Conservation (phyloP, 2,113 vertebrate species). For the Gadus chalcogrammus region DNA sequence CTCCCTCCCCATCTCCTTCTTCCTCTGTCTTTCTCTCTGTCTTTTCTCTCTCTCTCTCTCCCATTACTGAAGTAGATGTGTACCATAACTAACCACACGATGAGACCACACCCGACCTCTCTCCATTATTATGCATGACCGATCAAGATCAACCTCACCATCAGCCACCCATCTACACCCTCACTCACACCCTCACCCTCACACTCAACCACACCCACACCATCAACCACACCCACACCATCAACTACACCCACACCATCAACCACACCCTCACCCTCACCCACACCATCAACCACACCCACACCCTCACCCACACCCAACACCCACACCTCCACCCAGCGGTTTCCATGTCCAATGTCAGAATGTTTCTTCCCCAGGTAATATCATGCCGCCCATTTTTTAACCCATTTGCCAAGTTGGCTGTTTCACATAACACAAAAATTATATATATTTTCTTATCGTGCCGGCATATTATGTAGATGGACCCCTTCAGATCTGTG, state of each 20-base stretch:
- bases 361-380: no score
- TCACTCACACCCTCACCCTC: no score
- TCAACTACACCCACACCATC: background rate
- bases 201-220: background rate
- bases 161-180: background rate
- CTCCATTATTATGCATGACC: slow-evolving; percentile 57
- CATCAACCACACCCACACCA: slow-evolving; percentile 22
- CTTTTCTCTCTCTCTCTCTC: no score
- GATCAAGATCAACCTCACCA: no score
- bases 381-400: no score
- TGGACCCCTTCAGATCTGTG: background rate
- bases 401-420: background rate
- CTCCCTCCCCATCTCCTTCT: no score
- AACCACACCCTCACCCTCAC: no score
- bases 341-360: background rate
- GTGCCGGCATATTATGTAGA: no score
- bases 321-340: slow-evolving; percentile 18
- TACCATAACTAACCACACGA: slow-evolving; percentile 62
- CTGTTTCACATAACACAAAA: background rate
- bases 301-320: background rate
- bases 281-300: no score
- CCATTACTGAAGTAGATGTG: slow-evolving; percentile 52
- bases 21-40: no score
- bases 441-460: no score
- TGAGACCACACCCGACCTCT: slow-evolving; percentile 50